Conservation (phyloP, 2,113 vertebrate species). For the Monopterus albus region DNA sequence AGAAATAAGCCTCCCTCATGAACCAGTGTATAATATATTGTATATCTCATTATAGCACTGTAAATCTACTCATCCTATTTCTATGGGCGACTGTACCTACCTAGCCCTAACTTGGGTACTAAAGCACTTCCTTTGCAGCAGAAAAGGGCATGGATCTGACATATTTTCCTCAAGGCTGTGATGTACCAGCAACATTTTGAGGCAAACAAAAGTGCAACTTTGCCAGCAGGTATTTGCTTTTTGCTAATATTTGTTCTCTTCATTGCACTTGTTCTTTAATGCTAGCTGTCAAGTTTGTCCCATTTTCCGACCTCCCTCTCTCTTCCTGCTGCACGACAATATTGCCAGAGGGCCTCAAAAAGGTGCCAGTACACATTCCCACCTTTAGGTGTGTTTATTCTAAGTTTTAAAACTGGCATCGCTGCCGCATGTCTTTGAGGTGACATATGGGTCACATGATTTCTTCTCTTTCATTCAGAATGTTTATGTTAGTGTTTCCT, state of each 20-base stretch:
- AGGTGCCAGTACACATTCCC: slow-evolving; percentile 12
- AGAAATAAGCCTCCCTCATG: slow-evolving; percentile 36
- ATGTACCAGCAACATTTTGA: slow-evolving; percentile 45
- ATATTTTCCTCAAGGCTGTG: slow-evolving; percentile 32
- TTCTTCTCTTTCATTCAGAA: slow-evolving; percentile 79
- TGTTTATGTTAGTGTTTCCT: slow-evolving; percentile 81
- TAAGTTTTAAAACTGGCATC: slow-evolving; percentile 63
- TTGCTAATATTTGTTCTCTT: not conserved
- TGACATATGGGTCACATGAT: slow-evolving; percentile 60
- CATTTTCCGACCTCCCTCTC: not conserved
- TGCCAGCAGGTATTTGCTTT: slow-evolving; percentile 17
- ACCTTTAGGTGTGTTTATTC: slow-evolving; percentile 50
- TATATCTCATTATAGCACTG: slow-evolving; percentile 71
- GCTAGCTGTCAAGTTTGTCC: slow-evolving; percentile 14
- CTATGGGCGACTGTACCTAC: slow-evolving; percentile 64
- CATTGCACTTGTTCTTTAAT: no score
- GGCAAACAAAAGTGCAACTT: slow-evolving; percentile 28
- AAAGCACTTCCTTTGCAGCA: slow-evolving; percentile 64
- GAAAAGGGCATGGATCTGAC: slow-evolving; percentile 57
- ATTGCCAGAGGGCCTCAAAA: slow-evolving; percentile 43
- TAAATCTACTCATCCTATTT: slow-evolving; percentile 76
- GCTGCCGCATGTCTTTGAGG: slow-evolving; percentile 73
- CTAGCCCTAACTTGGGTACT: slow-evolving; percentile 51
- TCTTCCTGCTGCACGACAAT: slow-evolving; percentile 1
- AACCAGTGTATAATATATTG: slow-evolving; percentile 63